Evolutionary conservation across 2,797 vertebrate species (phyloP).

Genomic region (Gadopsis bispinosus): DNA sequence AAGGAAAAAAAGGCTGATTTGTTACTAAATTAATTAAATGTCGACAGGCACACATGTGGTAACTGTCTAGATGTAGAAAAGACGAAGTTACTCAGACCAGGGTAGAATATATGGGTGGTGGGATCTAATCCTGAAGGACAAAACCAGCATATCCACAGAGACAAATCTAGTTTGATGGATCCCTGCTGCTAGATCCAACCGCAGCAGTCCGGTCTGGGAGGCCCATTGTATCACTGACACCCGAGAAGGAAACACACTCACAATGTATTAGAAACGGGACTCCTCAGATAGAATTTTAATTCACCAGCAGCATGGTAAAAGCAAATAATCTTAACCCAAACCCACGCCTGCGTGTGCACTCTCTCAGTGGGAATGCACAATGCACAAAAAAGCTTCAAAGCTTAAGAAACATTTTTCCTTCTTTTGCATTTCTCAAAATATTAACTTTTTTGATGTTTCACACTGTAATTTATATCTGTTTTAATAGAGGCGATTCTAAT

Average conservation of each 20-base stretch:
- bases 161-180: constrained; percentile 83
- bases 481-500: constrained; percentile 12
- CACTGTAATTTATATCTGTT: neutral
- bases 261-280: constrained; percentile 65
- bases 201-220: constrained; percentile 71
- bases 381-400: neutral
- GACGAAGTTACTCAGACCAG: constrained; percentile 56
- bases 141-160: constrained; percentile 79
- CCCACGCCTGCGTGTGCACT: constrained; percentile 8
- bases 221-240: constrained; percentile 68
- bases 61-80: constrained; percentile 32
- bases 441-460: neutral
- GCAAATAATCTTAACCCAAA: constrained; percentile 65
- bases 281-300: constrained; percentile 69
- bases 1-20: neutral
- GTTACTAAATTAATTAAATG: constrained; percentile 32
- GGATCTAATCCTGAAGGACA: constrained; percentile 77
- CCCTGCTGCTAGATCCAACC: constrained; percentile 72
- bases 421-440: neutral
- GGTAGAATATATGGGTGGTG: constrained; percentile 66
- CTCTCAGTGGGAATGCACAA: neutral
- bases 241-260: constrained; percentile 73
- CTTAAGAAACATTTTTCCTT: neutral
- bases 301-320: constrained; percentile 58
- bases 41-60: constrained; percentile 28